Percentiles rank a stretch among this genome's conserved stretches.
These are phyloP conservation scores for Eupithecia abbreviata DNA, from an alignment of 2,888 invertebrate genomes.

Conservation along the genomic window DNA sequence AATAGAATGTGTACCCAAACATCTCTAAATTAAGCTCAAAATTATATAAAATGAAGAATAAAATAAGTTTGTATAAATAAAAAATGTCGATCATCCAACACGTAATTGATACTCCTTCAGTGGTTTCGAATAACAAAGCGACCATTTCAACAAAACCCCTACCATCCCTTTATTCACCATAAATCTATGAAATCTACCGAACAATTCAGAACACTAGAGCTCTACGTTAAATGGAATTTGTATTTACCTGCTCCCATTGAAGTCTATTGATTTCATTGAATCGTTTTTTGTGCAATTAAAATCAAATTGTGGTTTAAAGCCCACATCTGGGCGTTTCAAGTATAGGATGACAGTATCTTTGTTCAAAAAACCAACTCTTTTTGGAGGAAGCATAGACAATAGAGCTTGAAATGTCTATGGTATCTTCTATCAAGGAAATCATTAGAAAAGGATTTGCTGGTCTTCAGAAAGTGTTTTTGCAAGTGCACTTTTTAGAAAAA, in stretches of 20 bases:
- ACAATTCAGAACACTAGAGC: conserved; percentile 3
- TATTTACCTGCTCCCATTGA: conserved; percentile 41
- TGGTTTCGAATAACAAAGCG: conserved; percentile 65
- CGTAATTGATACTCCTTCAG: conserved; percentile 76
- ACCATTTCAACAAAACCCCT: conserved; percentile 46
- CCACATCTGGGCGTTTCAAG: conserved; percentile 63
- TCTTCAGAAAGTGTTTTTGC: conserved; percentile 10
- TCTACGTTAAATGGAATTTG: conserved; percentile 36
- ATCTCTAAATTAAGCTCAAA: conserved; percentile 2
- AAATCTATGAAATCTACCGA: conserved; percentile 2
- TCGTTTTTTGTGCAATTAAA: conserved; percentile 64
- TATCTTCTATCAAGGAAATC: conserved; percentile 22
- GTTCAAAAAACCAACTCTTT: conserved; percentile 54
- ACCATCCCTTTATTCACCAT: conserved; percentile 7
- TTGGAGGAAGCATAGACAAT: conserved; percentile 25
- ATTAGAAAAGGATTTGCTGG: conserved; percentile 7
- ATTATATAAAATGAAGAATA: conserved; percentile 28
- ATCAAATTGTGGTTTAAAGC: conserved; percentile 62
- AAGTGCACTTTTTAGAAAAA: neutral
- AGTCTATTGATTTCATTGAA: conserved; percentile 48
- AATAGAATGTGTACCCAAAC: conserved; percentile 9
- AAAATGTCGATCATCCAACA: conserved; percentile 56
- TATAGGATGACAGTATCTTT: conserved; percentile 69
- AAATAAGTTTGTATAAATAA: conserved; percentile 52
- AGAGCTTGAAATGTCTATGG: conserved; percentile 14